Percentiles rank a stretch among this genome's conserved stretches.
These are phyloP conservation scores for Asteroscopus sphinx DNA, from an alignment of 2,888 invertebrate species.

Conservation along the genomic window DNA sequence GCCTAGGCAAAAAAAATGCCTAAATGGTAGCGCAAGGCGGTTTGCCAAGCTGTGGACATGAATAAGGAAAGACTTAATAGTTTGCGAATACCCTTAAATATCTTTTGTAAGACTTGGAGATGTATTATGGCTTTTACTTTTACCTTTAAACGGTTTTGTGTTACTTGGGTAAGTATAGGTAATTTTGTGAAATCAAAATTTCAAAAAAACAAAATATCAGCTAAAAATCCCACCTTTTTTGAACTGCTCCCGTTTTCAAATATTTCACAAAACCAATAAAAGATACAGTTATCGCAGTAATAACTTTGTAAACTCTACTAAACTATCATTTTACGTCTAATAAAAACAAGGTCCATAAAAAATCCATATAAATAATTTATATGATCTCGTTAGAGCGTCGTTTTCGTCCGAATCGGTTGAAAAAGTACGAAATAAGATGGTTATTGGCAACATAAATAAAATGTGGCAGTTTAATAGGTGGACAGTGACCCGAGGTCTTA, in stretches of 20 bases:
- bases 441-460: slow-evolving; percentile 52
- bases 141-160: too few species aligned
- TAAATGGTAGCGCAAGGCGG: too few species aligned
- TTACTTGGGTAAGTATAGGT: too few species aligned
- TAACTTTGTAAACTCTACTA: slow-evolving; percentile 1
- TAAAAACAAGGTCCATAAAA: slow-evolving; percentile 26
- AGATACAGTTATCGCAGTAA: background rate
- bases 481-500: slow-evolving; percentile 24
- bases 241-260: background rate
- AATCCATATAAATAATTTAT: slow-evolving; percentile 43
- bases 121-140: too few species aligned
- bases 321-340: slow-evolving; percentile 17
- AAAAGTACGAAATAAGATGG: slow-evolving; percentile 36
- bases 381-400: slow-evolving; percentile 39
- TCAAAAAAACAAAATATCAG: too few species aligned
- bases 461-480: slow-evolving; percentile 34
- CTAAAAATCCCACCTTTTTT: too few species aligned
- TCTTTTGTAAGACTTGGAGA: too few species aligned
- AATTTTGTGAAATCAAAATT: too few species aligned
- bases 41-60: too few species aligned
- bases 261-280: slow-evolving; percentile 3
- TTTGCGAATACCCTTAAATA: too few species aligned
- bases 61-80: too few species aligned
- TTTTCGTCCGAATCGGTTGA: slow-evolving; percentile 48
- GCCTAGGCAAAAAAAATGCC: too few species aligned